Conservation (phyloP, 2,113 vertebrate genomes). For the Tyrannus savana region DNA sequence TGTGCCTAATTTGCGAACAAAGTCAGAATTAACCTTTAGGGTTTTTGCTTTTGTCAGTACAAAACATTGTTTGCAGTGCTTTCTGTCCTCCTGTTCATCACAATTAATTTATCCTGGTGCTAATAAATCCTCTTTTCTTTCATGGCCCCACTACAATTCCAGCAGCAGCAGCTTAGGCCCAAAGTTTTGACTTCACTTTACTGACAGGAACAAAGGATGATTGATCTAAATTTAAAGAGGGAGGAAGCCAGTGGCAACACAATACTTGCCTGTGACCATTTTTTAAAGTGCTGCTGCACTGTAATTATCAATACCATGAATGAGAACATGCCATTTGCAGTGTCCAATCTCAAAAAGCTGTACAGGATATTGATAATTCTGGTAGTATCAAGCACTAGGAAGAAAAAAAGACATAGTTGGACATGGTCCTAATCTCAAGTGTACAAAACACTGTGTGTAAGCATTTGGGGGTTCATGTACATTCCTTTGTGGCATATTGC, state of each 20-base stretch:
- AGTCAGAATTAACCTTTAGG: conserved; percentile 59
- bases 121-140: conserved; percentile 44
- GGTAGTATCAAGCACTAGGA: not conserved
- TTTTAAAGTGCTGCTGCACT: not conserved
- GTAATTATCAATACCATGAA: not conserved
- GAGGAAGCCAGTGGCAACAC: not conserved
- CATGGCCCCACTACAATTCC: not conserved
- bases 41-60: not conserved
- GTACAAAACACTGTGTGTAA: not conserved
- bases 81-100: not conserved
- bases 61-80: conserved; percentile 39
- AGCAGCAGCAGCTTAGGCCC: not conserved
- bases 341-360: not conserved
- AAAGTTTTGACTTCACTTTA: conserved; percentile 37
- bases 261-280: not conserved
- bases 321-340: not conserved
- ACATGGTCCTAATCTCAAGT: not conserved
- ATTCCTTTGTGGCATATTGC: not conserved
- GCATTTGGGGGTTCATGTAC: not conserved
- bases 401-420: not conserved
- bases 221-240: conserved; percentile 10
- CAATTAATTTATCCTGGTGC: conserved; percentile 33
- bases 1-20: conserved; percentile 59
- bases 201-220: conserved; percentile 23
- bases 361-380: not conserved